A percentile compares a stretch with the other conserved stretches of the same genome.
These are phyloP conservation scores for Oppia nitens DNA, from an alignment of 1,140 invertebrate species.

Conservation along the genomic window DNA sequence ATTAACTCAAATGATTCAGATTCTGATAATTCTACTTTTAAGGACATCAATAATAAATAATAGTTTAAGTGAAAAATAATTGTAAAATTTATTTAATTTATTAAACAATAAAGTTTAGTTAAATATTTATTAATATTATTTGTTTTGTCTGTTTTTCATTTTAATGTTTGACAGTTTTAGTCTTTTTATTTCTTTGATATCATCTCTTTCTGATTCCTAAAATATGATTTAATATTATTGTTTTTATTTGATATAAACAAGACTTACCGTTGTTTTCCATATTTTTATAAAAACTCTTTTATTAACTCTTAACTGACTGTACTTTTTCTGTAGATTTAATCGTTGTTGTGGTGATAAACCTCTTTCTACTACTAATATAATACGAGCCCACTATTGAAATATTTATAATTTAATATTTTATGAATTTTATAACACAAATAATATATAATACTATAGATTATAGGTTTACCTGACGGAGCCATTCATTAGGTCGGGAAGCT, in stretches of 20 bases:
- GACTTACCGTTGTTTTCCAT: neutral
- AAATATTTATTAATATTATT: no score
- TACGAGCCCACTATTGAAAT: constrained; percentile 92
- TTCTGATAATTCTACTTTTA: neutral
- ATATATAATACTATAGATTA: no score
- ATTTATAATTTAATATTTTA: no score
- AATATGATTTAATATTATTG: neutral
- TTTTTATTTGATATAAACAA: neutral
- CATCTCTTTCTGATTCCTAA: neutral
- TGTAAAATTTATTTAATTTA: no score
- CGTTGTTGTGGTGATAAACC: constrained; percentile 74
- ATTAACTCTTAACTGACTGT: constrained; percentile 75
- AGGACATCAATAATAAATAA: neutral
- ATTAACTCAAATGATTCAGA: neutral
- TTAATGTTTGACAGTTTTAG: neutral
- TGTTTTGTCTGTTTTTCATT: neutral
- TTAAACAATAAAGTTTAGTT: no score
- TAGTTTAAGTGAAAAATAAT: neutral
- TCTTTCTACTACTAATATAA: constrained; percentile 87
- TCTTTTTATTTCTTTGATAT: neutral
- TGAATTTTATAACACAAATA: no score
- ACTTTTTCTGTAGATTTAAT: constrained; percentile 61
- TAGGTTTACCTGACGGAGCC: constrained; percentile 35
- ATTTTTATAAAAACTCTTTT: constrained; percentile 51
- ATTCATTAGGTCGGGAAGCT: constrained; percentile 75